A percentile compares a stretch with the other conserved stretches of the same genome.
phyloP scores from a whole-genome alignment of 2,113 vertebrate species.

The Xyliphius kryptos region DNA sequence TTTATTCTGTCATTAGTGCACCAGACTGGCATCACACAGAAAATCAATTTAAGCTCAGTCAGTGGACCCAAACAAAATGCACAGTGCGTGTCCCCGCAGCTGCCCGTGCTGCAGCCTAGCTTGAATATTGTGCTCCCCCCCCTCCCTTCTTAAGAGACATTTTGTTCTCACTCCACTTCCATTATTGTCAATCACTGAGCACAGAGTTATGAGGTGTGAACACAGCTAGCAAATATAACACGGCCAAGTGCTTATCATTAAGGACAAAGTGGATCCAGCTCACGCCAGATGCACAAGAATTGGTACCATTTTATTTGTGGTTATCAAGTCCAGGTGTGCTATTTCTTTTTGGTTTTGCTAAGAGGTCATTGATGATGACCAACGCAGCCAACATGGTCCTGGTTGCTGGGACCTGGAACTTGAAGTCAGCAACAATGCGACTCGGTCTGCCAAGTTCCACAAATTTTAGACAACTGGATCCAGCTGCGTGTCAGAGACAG shows the following conservation, averaged over 20 bases:
- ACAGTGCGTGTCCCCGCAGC: constrained; percentile 52
- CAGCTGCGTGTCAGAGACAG: too few relatives aligned
- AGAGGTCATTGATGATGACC: too few relatives aligned
- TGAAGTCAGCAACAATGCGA: too few relatives aligned
- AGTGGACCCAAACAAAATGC: constrained; percentile 63
- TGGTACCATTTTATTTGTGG: neutral
- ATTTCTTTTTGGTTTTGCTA: too few relatives aligned
- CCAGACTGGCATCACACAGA: constrained; percentile 56
- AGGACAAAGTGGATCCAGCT: constrained; percentile 17
- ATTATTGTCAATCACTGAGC: constrained; percentile 62
- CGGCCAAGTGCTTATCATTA: constrained; percentile 54
- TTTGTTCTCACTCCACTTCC: constrained; percentile 65
- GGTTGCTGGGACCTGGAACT: too few relatives aligned
- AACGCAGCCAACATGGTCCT: too few relatives aligned
- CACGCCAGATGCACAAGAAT: neutral
- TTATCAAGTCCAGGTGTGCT: too few relatives aligned
- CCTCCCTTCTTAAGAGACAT: constrained; percentile 54
- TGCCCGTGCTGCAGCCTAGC: constrained; percentile 51
- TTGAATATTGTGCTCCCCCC: constrained; percentile 33
- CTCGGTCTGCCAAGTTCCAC: too few relatives aligned
- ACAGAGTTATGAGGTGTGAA: constrained; percentile 60
- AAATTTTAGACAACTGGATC: too few relatives aligned
- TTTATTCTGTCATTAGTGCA: constrained; percentile 65
- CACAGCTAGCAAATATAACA: constrained; percentile 56
- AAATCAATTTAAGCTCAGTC: constrained; percentile 66